These are phyloP conservation scores for Esox lucius DNA, from an alignment of 2,797 vertebrate genomes.

Conservation along the genomic window DNA sequence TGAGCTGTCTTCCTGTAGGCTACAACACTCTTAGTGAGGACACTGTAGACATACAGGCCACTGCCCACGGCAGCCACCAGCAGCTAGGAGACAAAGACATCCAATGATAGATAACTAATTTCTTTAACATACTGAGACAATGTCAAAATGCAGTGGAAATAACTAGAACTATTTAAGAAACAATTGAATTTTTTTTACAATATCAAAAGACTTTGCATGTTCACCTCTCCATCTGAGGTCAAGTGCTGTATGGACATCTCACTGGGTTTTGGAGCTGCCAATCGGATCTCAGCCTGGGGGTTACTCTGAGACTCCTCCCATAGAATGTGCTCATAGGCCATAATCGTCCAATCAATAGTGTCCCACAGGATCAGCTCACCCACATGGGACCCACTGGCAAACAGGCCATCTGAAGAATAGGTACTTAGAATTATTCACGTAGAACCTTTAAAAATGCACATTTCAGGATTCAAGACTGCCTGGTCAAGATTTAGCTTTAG, in stretches of 20 bases:
- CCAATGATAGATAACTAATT: background rate
- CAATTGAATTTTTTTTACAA: background rate
- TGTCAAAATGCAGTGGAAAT: background rate
- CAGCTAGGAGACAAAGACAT: slow-evolving; percentile 62
- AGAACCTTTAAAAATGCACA: background rate
- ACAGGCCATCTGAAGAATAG: slow-evolving; percentile 74
- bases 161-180: background rate
- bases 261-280: slow-evolving; percentile 79
- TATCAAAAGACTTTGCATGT: background rate
- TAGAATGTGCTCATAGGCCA: slow-evolving; percentile 83
- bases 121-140: background rate
- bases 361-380: slow-evolving; percentile 95
- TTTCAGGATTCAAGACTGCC: background rate
- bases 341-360: slow-evolving; percentile 81
- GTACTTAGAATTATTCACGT: background rate
- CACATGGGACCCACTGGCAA: slow-evolving; percentile 88
- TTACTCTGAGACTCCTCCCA: slow-evolving; percentile 81
- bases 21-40: slow-evolving; percentile 82
- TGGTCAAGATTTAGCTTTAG: background rate
- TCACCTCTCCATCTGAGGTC: slow-evolving; percentile 87
- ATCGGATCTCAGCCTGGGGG: slow-evolving; percentile 80
- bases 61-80: slow-evolving; percentile 91
- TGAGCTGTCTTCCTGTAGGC: slow-evolving; percentile 91
- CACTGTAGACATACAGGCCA: slow-evolving; percentile 90
- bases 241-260: slow-evolving; percentile 90